Evolutionary conservation across 2,113 vertebrate genomes (phyloP).

Genomic region (Sander lucioperca): DNA sequence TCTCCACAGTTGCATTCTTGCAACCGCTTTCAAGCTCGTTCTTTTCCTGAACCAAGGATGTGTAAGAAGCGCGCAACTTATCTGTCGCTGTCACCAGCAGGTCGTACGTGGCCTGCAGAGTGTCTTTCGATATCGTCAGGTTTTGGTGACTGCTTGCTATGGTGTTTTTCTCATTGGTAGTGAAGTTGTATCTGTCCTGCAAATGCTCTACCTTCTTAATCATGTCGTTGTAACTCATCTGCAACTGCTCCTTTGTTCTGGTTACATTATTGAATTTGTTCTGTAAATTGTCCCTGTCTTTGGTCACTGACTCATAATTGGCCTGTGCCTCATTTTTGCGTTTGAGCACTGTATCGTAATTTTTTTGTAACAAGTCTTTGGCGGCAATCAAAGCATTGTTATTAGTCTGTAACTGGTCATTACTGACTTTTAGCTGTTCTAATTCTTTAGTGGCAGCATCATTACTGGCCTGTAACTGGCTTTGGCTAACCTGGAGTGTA

Average conservation of each 20-base stretch:
- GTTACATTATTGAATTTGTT: constrained; percentile 64
- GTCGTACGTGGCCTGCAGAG: constrained; percentile 20
- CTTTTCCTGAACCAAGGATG: constrained; percentile 23
- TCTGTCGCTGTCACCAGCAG: constrained; percentile 2
- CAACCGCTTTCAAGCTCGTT: constrained; percentile 13
- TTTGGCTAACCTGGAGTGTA: constrained; percentile 10
- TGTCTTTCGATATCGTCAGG: constrained; percentile 7
- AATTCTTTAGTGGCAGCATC: constrained; percentile 21
- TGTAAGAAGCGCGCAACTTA: constrained; percentile 11
- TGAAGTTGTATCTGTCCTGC: constrained; percentile 48
- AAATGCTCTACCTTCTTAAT: constrained; percentile 52
- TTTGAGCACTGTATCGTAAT: background rate
- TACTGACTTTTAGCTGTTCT: constrained; percentile 22
- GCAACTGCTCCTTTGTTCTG: constrained; percentile 52
- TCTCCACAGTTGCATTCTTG: constrained; percentile 24
- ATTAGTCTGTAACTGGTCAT: constrained; percentile 3
- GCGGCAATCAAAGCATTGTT: constrained; percentile 1
- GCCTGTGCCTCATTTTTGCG: constrained; percentile 30
- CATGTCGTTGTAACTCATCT: constrained; percentile 46
- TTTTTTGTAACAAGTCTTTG: constrained; percentile 7
- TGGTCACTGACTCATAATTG: background rate
- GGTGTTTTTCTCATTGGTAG: constrained; percentile 54
- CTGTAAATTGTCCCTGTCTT: constrained; percentile 64
- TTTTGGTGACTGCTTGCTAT: constrained; percentile 49
- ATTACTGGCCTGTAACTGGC: constrained; percentile 36